A percentile compares a stretch with the other conserved stretches of the same genome.
phyloP scores from a whole-genome alignment of 2,888 invertebrate genomes.

The Sacculina carcini region DNA sequence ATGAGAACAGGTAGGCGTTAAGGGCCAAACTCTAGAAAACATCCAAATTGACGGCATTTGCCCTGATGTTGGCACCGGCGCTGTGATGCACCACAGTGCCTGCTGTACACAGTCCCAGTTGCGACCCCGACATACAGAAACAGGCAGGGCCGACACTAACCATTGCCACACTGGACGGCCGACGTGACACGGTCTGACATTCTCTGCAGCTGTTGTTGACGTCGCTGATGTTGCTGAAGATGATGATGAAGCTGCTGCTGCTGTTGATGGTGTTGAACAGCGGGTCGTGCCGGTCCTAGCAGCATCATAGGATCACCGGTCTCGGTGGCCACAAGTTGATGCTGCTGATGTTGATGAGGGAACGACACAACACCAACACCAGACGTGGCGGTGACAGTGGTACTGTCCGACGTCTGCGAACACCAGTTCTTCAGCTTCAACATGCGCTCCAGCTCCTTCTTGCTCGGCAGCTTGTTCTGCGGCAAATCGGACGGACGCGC shows the following conservation, averaged over 20 bases:
- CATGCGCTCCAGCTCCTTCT: conserved; percentile 1
- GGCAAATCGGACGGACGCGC: conserved; percentile 1
- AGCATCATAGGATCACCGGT: background rate
- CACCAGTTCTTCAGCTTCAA: background rate
- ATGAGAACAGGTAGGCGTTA: too few relatives aligned
- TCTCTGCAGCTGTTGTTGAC: background rate
- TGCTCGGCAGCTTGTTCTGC: conserved; percentile 5
- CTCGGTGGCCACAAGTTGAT: background rate
- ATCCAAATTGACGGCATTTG: too few relatives aligned
- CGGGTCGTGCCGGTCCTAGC: background rate
- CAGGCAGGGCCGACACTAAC: too few relatives aligned
- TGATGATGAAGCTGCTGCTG: background rate
- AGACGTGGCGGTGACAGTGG: background rate
- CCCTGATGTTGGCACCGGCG: too few relatives aligned
- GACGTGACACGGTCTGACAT: too few relatives aligned
- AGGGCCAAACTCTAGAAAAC: too few relatives aligned
- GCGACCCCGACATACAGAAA: too few relatives aligned
- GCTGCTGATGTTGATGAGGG: background rate
- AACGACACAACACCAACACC: background rate
- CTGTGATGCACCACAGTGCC: too few relatives aligned
- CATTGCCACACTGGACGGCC: too few relatives aligned
- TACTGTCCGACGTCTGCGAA: background rate
- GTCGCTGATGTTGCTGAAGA: conserved; percentile 5
- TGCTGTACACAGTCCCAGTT: too few relatives aligned
- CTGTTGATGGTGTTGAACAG: background rate